Evolutionary conservation across 2,113 vertebrate genomes (phyloP), one percentile per base, ranked within the genome.

Genomic region (Xiphias gladius): DNA sequence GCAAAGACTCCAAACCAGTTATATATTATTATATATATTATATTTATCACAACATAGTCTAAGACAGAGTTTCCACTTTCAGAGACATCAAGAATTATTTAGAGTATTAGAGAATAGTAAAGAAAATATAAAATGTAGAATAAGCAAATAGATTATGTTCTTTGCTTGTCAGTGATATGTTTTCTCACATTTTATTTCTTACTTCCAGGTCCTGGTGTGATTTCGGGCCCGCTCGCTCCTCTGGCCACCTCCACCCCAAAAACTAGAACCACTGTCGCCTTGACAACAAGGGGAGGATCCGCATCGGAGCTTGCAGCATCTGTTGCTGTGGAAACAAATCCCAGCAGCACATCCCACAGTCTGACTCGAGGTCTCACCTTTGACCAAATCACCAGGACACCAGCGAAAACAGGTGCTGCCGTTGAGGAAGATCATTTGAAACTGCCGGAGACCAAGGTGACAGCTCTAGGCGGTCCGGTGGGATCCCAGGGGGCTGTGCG

Each of bases 221-320:
- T 69, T 62, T 79, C 69, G 63, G 66, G 78, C 12, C 58, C 13
- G 0, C 41, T 80, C 13, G 41, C 52, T 67, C 85, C 88, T 35
- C 64, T 84, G 57, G 65, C 85, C 20, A 79, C 86, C 20, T 91
- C 92, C 66, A 94, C 87, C 68, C 89, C 78, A 20, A 91, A 92
- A 86, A 83, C 76, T 48, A 87, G 52, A 84, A 69, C 65, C 24
- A 35, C 70, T 5, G 43, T 87, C 32, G 58, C 50, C 30, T 20
- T 65, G 24, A 81, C 75, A 20, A 83, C n/a, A 11, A 75, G 37
- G 43, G 37, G 65, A 68, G 43, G 43, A 22, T 12, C 69, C 13
- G 17, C 74, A 73, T 7, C 73, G 14, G 73, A 81, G 50, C 24
- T 54, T 22, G 11, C 20, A 26, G 3, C 24, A 1, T 77, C 11